Percentiles rank a stretch among this genome's conserved stretches.
Evolutionary conservation across 2,797 vertebrate species (phyloP).

Genomic region (Carapus acus): DNA sequence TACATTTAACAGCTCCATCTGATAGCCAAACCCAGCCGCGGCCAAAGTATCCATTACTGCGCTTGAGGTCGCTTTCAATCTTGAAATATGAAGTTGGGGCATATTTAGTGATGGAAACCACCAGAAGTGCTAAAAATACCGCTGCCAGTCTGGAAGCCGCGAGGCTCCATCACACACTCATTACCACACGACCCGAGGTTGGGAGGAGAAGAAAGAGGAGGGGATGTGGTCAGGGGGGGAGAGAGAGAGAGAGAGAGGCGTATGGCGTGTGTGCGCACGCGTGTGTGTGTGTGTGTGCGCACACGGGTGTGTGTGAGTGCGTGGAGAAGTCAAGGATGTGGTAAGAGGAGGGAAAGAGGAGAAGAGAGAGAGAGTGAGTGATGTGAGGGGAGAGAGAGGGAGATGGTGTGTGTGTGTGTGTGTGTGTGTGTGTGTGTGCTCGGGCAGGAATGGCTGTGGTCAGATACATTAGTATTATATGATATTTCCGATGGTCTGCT

Average conservation of each 20-base stretch:
- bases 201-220: constrained; percentile 65
- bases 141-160: constrained; percentile 71
- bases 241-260: too few species aligned
- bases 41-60: constrained; percentile 57
- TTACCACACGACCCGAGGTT: constrained; percentile 74
- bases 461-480: constrained; percentile 74
- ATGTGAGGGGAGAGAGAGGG: constrained; percentile 25
- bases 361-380: constrained; percentile 33
- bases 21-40: constrained; percentile 60
- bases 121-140: constrained; percentile 75
- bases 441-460: constrained; percentile 65
- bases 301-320: constrained; percentile 20
- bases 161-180: constrained; percentile 71
- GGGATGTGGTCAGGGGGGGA: constrained; percentile 71
- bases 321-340: constrained; percentile 52
- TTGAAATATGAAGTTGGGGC: constrained; percentile 67
- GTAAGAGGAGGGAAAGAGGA: constrained; percentile 44
- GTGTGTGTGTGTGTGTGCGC: constrained; percentile 29
- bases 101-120: constrained; percentile 71
- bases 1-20: constrained; percentile 47
- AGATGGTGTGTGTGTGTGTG: constrained; percentile 25
- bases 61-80: constrained; percentile 64
- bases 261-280: constrained; percentile 9
- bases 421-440: constrained; percentile 46
- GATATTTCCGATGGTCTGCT: constrained; percentile 71